Evolutionary conservation across 2,888 invertebrate genomes (phyloP), one percentile per base, ranked within the genome.

Genomic region (Trimorus sp.): DNA sequence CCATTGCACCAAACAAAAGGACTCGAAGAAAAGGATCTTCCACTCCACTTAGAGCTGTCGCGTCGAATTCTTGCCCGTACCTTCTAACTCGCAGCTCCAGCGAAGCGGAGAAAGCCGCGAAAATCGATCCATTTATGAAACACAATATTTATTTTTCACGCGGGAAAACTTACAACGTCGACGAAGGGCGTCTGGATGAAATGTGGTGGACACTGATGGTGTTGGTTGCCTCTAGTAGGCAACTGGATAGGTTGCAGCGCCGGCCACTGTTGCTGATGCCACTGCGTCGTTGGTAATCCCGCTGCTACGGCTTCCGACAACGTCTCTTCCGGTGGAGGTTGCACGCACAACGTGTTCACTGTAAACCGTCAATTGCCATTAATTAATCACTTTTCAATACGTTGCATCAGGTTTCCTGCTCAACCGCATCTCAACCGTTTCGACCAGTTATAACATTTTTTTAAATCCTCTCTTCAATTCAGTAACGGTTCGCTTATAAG

Each of bases 141-240:
- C 40, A 63, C 48, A 54, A 75, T 75, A 53, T 59, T 63, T 11
- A 53, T 53, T 68, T 70, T 77, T 12, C n/a, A 38, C 9, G 3
- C 12, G 7, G n/a, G 69, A 78, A 78, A 60, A 84, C 85, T 86
- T 85, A 90, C 90, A 84, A 86, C 87, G 58, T 90, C 88, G 48
- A 87, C 93, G 1, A 93, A 92, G 0, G 93, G 93, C 0, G 93
- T 92, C 66, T 93, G 92, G 7, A 94, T 93, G 85, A 94, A 94
- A 53, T 94, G 94, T 5, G 94, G 93, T 0, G 94, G 95, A 87
- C 94, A 95, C 65, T 93, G 93, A 51, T 87, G 88, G 83, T 89
- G 89, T 26, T 87, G 85, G 77, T 87, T 86, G 11, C 82, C 84
- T 71, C 84, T 84, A 9, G 87, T 84, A 4, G 84, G 82, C 63